Base-by-base conservation (phyloP, 1,140 invertebrate species). In the Neodiprion fabricii region DNA sequence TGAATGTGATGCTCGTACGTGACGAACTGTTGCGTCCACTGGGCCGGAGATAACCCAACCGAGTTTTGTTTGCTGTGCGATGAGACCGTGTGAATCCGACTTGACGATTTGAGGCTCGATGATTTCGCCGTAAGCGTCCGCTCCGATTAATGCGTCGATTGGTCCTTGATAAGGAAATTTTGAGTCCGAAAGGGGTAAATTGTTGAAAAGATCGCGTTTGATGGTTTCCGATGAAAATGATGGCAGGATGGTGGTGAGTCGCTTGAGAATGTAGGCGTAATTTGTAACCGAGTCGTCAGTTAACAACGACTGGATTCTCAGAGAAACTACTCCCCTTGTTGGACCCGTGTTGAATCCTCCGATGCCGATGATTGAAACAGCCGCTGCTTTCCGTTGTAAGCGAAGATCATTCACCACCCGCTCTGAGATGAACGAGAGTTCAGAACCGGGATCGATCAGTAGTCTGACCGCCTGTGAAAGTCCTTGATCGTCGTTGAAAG, bases 11-110 rank as follows among this genome's bases (percentile, higher is more conserved):
- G 17, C 17, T 21, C 17, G 17, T 21, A 21, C 17, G 17, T 21
- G 17, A 21, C 17, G 17, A 21, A 21, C 17, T 21, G 17, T 21
- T 21, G 1, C 48, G 12, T n/a, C 7, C 8, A 61, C 12, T 0
- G 74, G 53, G 21, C 83, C 84, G 17, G 79, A 80, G 21, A 85
- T 61, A 49, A 84, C 73, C 82, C 80, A 82, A 5, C 83, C 81
- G 21, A 84, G 28, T 17, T 67, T 72, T 0, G 82, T 85, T 9
- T 83, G 73, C 76, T 84, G 82, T 48, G 80, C 83, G 1, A 80
- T 79, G 5, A 81, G 77, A 4, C 10, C 48, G 10, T 68, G 50
- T 11, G 7, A 66, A 0, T 53, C 14, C 7, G 73, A 73, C 14
- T 73, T 72, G n/a, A 73, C 48, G 9, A 78, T n/a, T 17, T 73